A percentile compares a stretch with the other conserved stretches of the same genome.
These are phyloP conservation scores for Drosophila limbata DNA, from an alignment of 2,888 invertebrate genomes.

Conservation along the genomic window DNA sequence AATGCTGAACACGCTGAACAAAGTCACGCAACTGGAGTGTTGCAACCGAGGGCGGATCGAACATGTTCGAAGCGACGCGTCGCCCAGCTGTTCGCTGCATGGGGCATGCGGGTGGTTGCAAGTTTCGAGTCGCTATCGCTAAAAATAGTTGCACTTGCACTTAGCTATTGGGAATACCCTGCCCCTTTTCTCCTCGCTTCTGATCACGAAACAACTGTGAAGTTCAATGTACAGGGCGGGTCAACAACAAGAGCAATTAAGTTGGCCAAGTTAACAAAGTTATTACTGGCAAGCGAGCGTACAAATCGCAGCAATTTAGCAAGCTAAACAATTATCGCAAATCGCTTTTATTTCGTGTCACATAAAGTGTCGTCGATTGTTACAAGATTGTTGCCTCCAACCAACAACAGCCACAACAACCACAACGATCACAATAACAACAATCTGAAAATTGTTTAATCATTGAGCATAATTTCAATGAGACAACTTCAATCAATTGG, in stretches of 20 bases:
- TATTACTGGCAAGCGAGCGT: slow-evolving; percentile 47
- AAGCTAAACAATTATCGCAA: slow-evolving; percentile 71
- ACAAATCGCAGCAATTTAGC: slow-evolving; percentile 71
- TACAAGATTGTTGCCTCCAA: slow-evolving; percentile 18
- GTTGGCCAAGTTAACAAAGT: slow-evolving; percentile 53
- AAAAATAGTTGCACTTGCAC: slow-evolving; percentile 58
- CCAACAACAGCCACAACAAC: slow-evolving; percentile 5
- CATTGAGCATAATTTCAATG: slow-evolving; percentile 76
- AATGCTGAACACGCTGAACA: background rate
- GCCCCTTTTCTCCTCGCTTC: background rate
- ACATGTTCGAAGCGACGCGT: slow-evolving; percentile 17
- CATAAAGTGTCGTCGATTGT: slow-evolving; percentile 53
- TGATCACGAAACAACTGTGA: slow-evolving; percentile 8
- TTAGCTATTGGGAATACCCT: background rate
- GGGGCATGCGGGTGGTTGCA: slow-evolving; percentile 22
- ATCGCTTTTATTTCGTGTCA: slow-evolving; percentile 53
- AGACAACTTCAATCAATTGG: slow-evolving; percentile 34
- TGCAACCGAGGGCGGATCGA: slow-evolving; percentile 3
- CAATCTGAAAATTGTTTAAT: slow-evolving; percentile 74
- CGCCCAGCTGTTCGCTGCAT: slow-evolving; percentile 18
- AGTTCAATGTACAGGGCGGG: slow-evolving; percentile 70
- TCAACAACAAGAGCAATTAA: slow-evolving; percentile 60
- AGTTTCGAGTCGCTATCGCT: slow-evolving; percentile 16
- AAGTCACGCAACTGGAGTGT: slow-evolving; percentile 4
- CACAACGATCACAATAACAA: slow-evolving; percentile 23